These are phyloP conservation scores for Tetragonisca angustula DNA, from an alignment of 2,888 invertebrate species.

Conservation along the genomic window DNA sequence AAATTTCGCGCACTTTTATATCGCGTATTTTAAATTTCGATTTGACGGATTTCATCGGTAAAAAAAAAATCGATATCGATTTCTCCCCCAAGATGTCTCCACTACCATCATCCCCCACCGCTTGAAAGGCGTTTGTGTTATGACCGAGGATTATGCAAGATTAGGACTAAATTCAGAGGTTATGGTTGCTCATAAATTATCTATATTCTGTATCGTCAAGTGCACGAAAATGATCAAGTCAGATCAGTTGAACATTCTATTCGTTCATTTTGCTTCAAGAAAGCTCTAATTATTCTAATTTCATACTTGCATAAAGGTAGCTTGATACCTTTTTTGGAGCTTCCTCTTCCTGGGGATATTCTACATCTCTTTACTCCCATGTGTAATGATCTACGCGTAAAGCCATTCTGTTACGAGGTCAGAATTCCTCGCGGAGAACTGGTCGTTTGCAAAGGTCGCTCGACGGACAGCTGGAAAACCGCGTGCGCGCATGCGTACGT, in stretches of 20 bases:
- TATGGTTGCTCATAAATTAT: background rate
- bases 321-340: background rate
- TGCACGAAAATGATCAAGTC: too few relatives aligned
- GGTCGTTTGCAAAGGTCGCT: conserved; percentile 45
- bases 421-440: conserved; percentile 21
- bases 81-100: background rate
- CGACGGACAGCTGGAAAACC: conserved; percentile 52
- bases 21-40: background rate
- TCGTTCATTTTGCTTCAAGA: background rate
- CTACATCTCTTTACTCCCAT: background rate
- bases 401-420: conserved; percentile 31
- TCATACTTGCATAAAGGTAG: background rate
- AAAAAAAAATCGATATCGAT: conserved; percentile 12
- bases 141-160: background rate
- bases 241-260: too few relatives aligned
- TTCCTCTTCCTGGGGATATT: background rate
- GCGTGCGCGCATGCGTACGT: conserved; percentile 13
- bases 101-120: background rate
- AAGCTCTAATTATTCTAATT: background rate
- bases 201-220: background rate
- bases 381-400: background rate
- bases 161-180: background rate
- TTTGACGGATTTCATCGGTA: background rate
- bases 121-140: background rate
- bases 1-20: background rate